Evolutionary conservation across 2,797 vertebrate species (phyloP).

Genomic region (Anas bernieri): DNA sequence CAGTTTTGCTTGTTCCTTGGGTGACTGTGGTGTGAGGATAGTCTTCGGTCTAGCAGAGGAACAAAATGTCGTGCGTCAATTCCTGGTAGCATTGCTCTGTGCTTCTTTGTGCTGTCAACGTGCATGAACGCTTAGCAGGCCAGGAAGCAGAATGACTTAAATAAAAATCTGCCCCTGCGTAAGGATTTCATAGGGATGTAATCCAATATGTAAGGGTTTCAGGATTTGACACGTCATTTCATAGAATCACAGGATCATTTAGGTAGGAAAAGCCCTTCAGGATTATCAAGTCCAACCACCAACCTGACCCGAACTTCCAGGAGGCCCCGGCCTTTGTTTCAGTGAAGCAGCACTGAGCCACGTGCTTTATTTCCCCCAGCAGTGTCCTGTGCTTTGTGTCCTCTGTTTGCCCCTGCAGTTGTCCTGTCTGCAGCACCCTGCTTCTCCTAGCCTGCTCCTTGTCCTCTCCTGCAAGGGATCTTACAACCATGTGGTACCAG

Average conservation of each 20-base stretch:
- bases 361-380: neutral
- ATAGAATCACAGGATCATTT: neutral
- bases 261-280: neutral
- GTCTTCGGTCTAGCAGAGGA: neutral
- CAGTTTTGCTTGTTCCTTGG: neutral
- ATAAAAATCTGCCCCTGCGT: neutral
- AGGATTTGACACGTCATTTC: neutral
- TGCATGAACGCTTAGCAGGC: neutral
- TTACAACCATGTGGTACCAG: accelerated
- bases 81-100: neutral
- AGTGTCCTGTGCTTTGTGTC: too few species aligned
- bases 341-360: too few species aligned
- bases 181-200: neutral
- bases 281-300: neutral
- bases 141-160: neutral
- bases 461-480: neutral
- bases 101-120: neutral
- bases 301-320: neutral
- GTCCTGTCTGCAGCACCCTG: neutral
- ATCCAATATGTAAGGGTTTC: neutral
- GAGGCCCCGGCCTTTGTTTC: too few species aligned
- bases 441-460: neutral
- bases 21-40: neutral
- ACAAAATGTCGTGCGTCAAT: neutral
- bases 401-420: neutral